A percentile compares a stretch with the other conserved stretches of the same genome.
phyloP scores from a whole-genome alignment of 2,797 vertebrate species.

The Protosalanx chinensis region DNA sequence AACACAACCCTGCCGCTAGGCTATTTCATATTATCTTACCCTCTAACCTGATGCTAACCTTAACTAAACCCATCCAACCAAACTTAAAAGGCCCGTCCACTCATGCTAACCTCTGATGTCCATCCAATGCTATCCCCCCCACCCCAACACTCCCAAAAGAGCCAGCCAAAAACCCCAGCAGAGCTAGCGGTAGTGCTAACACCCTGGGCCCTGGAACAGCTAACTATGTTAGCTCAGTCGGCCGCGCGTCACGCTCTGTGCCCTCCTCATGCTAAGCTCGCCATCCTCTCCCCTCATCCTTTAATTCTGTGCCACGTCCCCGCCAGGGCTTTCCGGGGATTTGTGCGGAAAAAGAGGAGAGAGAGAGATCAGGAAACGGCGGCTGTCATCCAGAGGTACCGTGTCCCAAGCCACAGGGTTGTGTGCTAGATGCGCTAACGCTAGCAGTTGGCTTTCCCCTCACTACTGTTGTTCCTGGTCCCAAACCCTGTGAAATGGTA shows the following conservation, averaged over 20 bases:
- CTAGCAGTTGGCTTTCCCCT: not conserved
- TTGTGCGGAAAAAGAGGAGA: conserved; percentile 88
- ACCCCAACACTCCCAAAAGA: conserved; percentile 18
- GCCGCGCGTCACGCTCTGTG: not conserved
- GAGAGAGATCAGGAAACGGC: conserved; percentile 84
- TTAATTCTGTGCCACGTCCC: conserved; percentile 75
- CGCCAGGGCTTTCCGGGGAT: conserved; percentile 89
- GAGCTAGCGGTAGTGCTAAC: not conserved
- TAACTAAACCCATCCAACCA: not conserved
- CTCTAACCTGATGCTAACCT: not conserved
- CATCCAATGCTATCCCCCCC: conserved; percentile 26
- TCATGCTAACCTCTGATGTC: conserved; percentile 26
- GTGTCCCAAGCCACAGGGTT: conserved; percentile 32
- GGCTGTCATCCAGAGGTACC: conserved; percentile 89
- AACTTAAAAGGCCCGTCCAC: not conserved
- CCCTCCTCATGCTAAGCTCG: conserved; percentile 43
- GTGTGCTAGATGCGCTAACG: conserved; percentile 10
- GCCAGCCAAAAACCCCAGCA: conserved; percentile 36
- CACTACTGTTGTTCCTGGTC: not conserved
- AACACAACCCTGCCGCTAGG: not conserved
- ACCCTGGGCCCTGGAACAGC: conserved; percentile 35
- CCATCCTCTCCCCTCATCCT: conserved; percentile 58
- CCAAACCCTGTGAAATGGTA: not conserved
- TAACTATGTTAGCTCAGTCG: not conserved
- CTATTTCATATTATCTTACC: not conserved